Evolutionary conservation across 2,888 invertebrate species (phyloP).

Genomic region (Hedychridium roseum): DNA sequence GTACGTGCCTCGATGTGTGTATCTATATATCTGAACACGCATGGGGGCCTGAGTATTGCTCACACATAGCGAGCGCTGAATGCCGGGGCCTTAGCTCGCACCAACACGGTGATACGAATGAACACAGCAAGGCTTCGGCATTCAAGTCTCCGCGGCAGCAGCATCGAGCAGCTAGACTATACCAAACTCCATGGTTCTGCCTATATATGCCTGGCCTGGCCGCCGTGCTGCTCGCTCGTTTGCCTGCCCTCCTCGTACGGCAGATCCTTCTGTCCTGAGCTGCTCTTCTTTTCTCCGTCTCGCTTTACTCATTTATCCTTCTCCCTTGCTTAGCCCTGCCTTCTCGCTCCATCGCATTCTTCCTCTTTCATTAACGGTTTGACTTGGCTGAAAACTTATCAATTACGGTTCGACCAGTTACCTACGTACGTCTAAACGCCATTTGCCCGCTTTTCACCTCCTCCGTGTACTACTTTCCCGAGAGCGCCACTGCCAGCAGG

Average conservation of each 20-base stretch:
- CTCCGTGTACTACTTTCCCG: no score
- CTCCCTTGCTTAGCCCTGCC: no score
- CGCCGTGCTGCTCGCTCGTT: slow-evolving; percentile 16
- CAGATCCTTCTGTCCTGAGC: no score
- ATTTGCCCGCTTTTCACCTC: background rate
- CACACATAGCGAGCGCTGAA: background rate
- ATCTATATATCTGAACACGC: background rate
- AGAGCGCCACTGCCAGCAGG: no score
- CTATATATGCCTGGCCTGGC: no score
- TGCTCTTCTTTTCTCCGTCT: no score
- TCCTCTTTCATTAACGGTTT: background rate
- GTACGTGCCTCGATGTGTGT: no score
- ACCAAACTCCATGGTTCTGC: slow-evolving; percentile 49
- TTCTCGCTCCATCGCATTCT: background rate
- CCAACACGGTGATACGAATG: slow-evolving; percentile 24
- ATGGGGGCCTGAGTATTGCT: background rate
- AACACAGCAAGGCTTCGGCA: slow-evolving; percentile 35
- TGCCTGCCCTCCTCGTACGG: slow-evolving; percentile 12
- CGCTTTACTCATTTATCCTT: no score
- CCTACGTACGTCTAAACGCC: background rate
- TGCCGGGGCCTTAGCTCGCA: slow-evolving; percentile 23
- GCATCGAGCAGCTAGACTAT: slow-evolving; percentile 49
- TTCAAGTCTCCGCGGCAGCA: slow-evolving; percentile 48
- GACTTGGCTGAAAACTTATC: no score
- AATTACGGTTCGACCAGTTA: no score